phyloP scores from a whole-genome alignment of 2,113 vertebrate genomes.

The Nansenia antarctica region DNA sequence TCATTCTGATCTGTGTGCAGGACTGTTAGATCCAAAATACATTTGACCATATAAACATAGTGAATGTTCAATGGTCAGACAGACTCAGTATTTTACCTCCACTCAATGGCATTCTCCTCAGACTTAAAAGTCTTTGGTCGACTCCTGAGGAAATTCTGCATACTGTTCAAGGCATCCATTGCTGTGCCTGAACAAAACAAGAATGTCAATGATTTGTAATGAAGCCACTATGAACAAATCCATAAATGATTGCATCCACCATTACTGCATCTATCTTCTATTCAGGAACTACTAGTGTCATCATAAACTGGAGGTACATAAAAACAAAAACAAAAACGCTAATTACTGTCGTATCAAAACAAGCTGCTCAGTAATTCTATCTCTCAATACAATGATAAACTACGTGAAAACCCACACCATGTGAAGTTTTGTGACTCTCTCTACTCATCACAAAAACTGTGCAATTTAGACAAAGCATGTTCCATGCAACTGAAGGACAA shows the following conservation, averaged over 20 bases:
- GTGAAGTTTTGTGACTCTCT: too few relatives aligned
- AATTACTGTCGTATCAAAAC: too few relatives aligned
- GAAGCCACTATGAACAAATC: not conserved
- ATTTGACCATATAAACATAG: too few relatives aligned
- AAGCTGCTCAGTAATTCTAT: too few relatives aligned
- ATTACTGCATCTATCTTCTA: not conserved
- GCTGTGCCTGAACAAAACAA: conserved; percentile 83
- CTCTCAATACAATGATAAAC: too few relatives aligned
- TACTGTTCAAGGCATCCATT: conserved; percentile 98
- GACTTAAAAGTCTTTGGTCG: conserved; percentile 98
- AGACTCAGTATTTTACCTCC: conserved; percentile 81
- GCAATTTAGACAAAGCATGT: too few relatives aligned
- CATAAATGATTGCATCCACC: not conserved
- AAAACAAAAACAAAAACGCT: not conserved
- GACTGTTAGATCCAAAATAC: too few relatives aligned
- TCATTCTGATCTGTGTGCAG: too few relatives aligned
- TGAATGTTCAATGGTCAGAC: too few relatives aligned
- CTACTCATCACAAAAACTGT: too few relatives aligned
- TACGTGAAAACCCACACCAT: too few relatives aligned
- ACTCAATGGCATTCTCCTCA: conserved; percentile 96
- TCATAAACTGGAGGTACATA: not conserved
- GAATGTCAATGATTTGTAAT: not conserved
- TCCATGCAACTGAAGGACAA: too few relatives aligned
- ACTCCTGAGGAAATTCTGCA: conserved; percentile 98
- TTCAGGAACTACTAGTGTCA: not conserved